Percentiles rank a stretch among this genome's conserved stretches.
phyloP scores from a whole-genome alignment of 2,888 invertebrate species.

The Apodemia hepburni region DNA sequence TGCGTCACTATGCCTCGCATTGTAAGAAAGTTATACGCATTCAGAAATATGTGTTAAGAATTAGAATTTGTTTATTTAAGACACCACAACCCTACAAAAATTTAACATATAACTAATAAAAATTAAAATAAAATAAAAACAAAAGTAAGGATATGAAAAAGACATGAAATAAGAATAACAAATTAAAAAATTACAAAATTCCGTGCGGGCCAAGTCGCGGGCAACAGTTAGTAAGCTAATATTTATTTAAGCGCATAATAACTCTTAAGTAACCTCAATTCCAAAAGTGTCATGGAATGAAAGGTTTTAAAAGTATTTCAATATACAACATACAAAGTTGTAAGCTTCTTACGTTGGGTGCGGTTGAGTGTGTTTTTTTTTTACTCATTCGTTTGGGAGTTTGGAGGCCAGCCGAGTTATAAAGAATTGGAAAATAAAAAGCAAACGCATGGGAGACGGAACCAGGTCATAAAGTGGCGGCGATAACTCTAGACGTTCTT shows the following conservation, averaged over 20 bases:
- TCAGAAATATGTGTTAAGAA: too few relatives aligned
- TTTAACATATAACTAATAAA: too few relatives aligned
- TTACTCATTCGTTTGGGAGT: constrained; percentile 40
- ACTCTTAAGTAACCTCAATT: constrained; percentile 14
- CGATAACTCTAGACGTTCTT: constrained; percentile 34
- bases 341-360: constrained; percentile 41
- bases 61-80: too few relatives aligned
- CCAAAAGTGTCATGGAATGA: constrained; percentile 23
- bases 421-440: constrained; percentile 59
- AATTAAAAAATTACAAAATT: too few relatives aligned
- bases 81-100: too few relatives aligned
- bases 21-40: too few relatives aligned
- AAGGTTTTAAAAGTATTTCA: constrained; percentile 33
- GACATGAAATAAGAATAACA: too few relatives aligned
- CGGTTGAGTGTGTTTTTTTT: constrained; percentile 40
- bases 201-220: too few relatives aligned
- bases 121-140: too few relatives aligned
- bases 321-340: constrained; percentile 34
- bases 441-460: constrained; percentile 53
- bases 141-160: too few relatives aligned
- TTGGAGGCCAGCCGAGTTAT: constrained; percentile 63
- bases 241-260: constrained; percentile 3
- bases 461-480: constrained; percentile 59
- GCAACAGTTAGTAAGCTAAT: background rate
- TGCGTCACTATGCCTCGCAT: too few relatives aligned